Conservation (phyloP, 1,140 invertebrate species). For the Trachelipus rathkii region DNA sequence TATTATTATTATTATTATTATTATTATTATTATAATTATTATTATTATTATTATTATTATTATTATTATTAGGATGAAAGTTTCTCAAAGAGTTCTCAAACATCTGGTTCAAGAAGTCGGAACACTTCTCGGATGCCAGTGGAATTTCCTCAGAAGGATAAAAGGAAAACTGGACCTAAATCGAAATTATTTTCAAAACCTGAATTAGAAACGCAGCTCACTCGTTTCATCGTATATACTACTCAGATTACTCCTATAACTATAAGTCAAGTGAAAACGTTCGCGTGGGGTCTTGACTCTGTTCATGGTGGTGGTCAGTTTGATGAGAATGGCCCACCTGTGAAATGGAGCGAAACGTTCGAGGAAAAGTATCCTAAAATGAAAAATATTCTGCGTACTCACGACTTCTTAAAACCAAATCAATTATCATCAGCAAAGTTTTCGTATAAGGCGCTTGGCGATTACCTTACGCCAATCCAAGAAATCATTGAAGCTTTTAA, state of each 20-base stretch:
- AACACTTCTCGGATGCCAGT: too few relatives aligned
- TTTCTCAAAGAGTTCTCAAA: too few relatives aligned
- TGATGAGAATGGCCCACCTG: background rate
- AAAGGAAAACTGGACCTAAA: too few relatives aligned
- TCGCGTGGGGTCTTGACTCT: background rate
- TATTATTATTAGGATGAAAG: too few relatives aligned
- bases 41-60: too few relatives aligned
- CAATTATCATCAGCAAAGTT: background rate
- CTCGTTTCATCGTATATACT: background rate
- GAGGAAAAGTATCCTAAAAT: background rate
- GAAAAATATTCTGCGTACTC: background rate
- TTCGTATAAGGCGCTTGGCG: background rate
- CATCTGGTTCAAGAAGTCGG: too few relatives aligned
- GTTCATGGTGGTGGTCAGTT: background rate
- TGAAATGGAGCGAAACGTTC: background rate
- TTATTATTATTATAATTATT: too few relatives aligned
- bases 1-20: too few relatives aligned
- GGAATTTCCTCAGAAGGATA: too few relatives aligned
- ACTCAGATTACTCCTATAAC: background rate
- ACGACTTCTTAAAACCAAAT: background rate
- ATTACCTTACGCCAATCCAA: background rate
- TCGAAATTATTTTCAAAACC: too few relatives aligned
- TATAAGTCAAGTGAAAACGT: background rate
- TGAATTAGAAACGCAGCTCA: too few relatives aligned
- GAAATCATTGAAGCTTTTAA: background rate